Evolutionary conservation across 2,888 invertebrate species (phyloP).

Genomic region (Epistrophe eligans): DNA sequence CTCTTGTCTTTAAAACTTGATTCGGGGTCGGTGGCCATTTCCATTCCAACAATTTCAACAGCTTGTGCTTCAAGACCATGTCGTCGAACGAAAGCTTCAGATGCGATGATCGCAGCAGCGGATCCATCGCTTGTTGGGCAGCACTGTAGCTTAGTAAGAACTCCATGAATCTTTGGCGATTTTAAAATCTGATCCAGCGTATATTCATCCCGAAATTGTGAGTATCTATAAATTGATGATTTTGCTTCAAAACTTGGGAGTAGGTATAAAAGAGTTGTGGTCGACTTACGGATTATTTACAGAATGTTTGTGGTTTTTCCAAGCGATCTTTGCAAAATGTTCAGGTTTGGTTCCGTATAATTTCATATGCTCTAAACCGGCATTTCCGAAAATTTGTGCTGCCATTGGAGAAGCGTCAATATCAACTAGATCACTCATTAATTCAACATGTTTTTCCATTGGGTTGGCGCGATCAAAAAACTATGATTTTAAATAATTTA

Average conservation of each 20-base stretch:
- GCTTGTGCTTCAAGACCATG: slow-evolving; percentile 94
- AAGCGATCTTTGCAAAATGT: slow-evolving; percentile 98
- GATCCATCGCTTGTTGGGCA: slow-evolving; percentile 99
- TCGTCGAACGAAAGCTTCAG: slow-evolving; percentile 94
- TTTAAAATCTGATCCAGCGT: slow-evolving; percentile 94
- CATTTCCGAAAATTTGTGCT: slow-evolving; percentile 98
- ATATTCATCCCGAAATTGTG: slow-evolving; percentile 97
- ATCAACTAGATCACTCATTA: slow-evolving; percentile 93
- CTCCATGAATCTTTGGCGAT: slow-evolving; percentile 95
- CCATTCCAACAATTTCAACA: slow-evolving; percentile 98
- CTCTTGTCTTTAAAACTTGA: slow-evolving; percentile 89
- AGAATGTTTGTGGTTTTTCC: slow-evolving; percentile 98
- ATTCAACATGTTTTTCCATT: slow-evolving; percentile 93
- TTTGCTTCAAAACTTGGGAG: background rate
- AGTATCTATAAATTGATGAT: slow-evolving; percentile 86
- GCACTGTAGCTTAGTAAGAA: slow-evolving; percentile 97
- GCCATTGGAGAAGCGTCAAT: slow-evolving; percentile 93
- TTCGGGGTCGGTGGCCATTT: slow-evolving; percentile 96
- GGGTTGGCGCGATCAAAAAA: slow-evolving; percentile 94
- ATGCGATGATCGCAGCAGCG: slow-evolving; percentile 95
- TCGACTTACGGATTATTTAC: slow-evolving; percentile 94
- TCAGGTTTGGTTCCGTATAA: slow-evolving; percentile 94
- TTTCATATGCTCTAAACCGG: slow-evolving; percentile 94
- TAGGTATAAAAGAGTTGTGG: background rate
- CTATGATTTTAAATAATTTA: slow-evolving; percentile 80